These are phyloP conservation scores for Phengaris alcon DNA, from an alignment of 2,888 invertebrate species.

Conservation along the genomic window DNA sequence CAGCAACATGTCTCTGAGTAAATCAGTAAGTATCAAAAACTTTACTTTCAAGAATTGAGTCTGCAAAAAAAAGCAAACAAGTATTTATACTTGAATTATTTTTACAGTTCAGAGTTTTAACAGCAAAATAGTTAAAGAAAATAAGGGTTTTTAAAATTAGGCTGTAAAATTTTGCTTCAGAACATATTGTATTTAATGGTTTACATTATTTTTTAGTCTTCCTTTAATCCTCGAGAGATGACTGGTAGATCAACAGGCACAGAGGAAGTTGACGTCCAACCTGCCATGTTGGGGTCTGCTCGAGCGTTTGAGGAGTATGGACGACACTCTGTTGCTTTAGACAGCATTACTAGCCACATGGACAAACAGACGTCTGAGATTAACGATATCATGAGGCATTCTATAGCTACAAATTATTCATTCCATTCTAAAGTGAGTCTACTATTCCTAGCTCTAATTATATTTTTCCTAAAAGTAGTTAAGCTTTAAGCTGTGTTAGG, in stretches of 20 bases:
- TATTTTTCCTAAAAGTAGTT: no score
- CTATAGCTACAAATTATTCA: constrained; percentile 63
- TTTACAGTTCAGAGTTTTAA: no score
- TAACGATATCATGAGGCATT: constrained; percentile 64
- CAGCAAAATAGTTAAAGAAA: no score
- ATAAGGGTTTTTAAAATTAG: no score
- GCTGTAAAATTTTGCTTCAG: no score
- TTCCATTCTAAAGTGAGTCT: constrained; percentile 62
- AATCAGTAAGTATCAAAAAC: constrained; percentile 54
- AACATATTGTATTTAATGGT: no score
- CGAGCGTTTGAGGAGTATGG: constrained; percentile 46
- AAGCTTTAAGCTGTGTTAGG: no score
- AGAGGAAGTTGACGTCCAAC: constrained; percentile 45
- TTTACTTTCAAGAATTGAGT: background rate
- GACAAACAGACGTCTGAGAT: constrained; percentile 63
- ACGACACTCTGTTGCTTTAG: constrained; percentile 56
- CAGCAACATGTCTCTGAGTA: constrained; percentile 55
- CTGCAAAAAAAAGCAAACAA: no score
- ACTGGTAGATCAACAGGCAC: constrained; percentile 69
- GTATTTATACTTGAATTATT: no score
- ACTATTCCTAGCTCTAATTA: no score
- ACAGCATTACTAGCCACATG: constrained; percentile 55
- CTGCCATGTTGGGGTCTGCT: constrained; percentile 22
- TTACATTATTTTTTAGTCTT: constrained; percentile 49
- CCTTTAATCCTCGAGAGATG: constrained; percentile 69